phyloP scores from a whole-genome alignment of 2,797 vertebrate species.

The Oreochromis mossambicus region DNA sequence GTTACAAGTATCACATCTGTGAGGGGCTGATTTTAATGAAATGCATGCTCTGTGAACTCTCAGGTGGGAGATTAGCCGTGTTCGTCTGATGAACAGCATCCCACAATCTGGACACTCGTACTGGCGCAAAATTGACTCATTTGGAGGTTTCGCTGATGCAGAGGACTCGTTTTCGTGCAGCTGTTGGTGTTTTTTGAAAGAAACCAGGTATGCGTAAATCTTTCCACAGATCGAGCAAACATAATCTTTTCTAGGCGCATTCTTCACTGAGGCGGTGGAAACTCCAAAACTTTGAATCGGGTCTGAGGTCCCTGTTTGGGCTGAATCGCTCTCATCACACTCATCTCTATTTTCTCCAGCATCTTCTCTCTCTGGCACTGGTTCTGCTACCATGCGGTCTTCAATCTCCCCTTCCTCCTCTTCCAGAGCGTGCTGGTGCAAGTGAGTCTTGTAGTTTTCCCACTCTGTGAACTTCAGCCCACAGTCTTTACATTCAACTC shows the following conservation, averaged over 20 bases:
- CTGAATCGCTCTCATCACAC: not conserved
- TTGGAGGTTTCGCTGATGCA: accelerated
- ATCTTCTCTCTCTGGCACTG: not conserved
- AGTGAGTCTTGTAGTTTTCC: constrained; percentile 44
- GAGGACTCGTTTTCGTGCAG: not conserved
- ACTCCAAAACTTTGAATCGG: not conserved
- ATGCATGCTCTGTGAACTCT: constrained; percentile 21
- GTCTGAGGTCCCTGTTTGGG: not conserved
- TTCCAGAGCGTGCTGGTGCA: constrained; percentile 45
- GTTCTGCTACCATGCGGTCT: not conserved
- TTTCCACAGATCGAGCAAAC: constrained; percentile 69
- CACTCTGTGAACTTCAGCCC: constrained; percentile 45
- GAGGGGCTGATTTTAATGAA: not conserved
- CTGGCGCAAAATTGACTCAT: not conserved
- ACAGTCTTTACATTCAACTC: constrained; percentile 53
- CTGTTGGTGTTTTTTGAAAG: constrained; percentile 63
- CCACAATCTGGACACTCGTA: constrained; percentile 63
- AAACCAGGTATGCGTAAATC: constrained; percentile 51
- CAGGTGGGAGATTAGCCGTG: constrained; percentile 43
- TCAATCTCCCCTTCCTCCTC: constrained; percentile 6
- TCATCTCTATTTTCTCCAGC: not conserved
- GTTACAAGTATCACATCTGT: constrained; percentile 59
- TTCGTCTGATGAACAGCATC: constrained; percentile 32
- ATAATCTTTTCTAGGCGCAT: not conserved
- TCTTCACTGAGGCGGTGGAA: not conserved